Evolutionary conservation across 2,113 vertebrate genomes (phyloP), one percentile per base, ranked within the genome.

Genomic region (Burhinus bistriatus): DNA sequence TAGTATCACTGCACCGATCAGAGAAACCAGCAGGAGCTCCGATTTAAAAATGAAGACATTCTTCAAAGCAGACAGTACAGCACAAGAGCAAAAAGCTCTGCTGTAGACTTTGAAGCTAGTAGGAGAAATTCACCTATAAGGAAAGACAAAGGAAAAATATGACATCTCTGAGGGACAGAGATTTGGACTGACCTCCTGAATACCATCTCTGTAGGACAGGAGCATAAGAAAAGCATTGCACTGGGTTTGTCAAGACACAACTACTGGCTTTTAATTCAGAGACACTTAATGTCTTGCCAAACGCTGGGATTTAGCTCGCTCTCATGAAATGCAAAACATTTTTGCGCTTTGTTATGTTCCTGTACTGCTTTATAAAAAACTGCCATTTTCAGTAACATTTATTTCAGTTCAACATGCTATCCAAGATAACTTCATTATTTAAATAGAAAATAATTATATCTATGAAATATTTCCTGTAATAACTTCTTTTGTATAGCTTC

Each of bases 191-290:
- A 54, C 18, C 4, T 64, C 65, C 66, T 89, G 57, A 94, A 61
- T 23, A 70, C 12, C 0, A 1, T 38, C 27, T 38, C 27, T 75
- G 42, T 0, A 1, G 30, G 38, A 62, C 15, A 73, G 29, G 1
- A 73, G n/a, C 18, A 42, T 57, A 80, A 64, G 40, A 72, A 66
- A 68, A 79, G 6, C 17, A 4, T 55, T 45, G 45, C 42, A 26
- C 21, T 62, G 25, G 51, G 45, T 32, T 85, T 36, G 34, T 20
- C 1, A 5, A 90, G 64, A 87, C 47, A 77, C 21, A 77, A 92
- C 52, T 51, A 89, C 30, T 66, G 76, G 52, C 22, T 84, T 75
- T 83, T 51, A 83, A 34, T 68, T 83, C 76, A 71, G 8, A 64
- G 13, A 9, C 34, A 32, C 11, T 65, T 44, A 29, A n/a, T 14